phyloP scores from a whole-genome alignment of 1,140 invertebrate genomes.

The Pogonomyrmex barbatus region DNA sequence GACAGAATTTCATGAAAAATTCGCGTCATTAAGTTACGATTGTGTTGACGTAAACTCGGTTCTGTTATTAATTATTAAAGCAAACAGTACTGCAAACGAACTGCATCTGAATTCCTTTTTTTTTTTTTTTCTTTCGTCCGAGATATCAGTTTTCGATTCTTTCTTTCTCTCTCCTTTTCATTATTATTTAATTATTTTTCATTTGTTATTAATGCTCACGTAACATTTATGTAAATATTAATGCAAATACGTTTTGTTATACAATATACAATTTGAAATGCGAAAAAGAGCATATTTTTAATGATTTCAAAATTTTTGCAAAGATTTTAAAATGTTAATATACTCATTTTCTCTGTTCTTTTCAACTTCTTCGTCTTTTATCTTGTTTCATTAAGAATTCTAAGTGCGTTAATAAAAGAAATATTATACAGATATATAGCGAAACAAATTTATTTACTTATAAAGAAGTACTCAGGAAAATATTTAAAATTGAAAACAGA shows the following conservation, averaged over 20 bases:
- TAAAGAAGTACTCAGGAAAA: background rate
- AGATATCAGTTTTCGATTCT: background rate
- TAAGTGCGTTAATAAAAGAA: background rate
- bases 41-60: background rate
- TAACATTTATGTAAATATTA: background rate
- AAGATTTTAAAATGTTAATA: background rate
- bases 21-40: background rate
- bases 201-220: background rate
- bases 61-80: background rate
- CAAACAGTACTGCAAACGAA: background rate
- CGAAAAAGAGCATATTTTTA: background rate
- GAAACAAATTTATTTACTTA: background rate
- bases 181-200: background rate
- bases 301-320: background rate
- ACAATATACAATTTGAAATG: no score
- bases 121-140: background rate
- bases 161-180: no score
- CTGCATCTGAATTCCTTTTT: background rate
- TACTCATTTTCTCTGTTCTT: background rate
- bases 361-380: background rate
- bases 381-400: background rate
- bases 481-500: slow-evolving; percentile 9
- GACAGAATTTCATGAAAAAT: background rate
- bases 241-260: background rate
- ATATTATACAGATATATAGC: background rate